Evolutionary conservation across 2,888 invertebrate genomes (phyloP), one percentile per base, ranked within the genome.

Genomic region (Dromius quadrimaculatus): DNA sequence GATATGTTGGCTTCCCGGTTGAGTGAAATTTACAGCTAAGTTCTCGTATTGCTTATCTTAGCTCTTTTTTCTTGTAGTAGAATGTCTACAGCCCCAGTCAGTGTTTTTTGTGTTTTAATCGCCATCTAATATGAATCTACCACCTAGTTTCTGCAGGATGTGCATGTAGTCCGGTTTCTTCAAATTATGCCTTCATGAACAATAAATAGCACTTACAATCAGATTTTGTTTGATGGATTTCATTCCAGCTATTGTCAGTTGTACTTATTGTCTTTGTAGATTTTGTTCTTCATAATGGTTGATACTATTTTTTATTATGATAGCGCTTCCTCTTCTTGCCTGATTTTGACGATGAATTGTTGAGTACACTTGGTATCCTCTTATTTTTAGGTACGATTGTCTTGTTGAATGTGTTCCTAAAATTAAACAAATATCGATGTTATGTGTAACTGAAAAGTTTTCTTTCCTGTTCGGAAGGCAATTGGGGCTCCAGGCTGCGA

Each of bases 401-500:
- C 2, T 45, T 9, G 45, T 45, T 4, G 20, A 19, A 8, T 45
- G 45, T 19, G 36, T 36, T 36, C 9, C 36, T 5, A 11, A 36
- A 36, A 36, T 36, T 11, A 36, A 17, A 45, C 4, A 2, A 2
- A 45, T 13, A 45, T 45, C 45, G 3, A 45, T 45, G 2, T 45
- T 4, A 23, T 54, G 8, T 13, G 13, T 20, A 1, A 11, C n/a
- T 5, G 11, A 13, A 5, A 45, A 19, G 22, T 54, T 28, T 19
- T 54, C 6, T 9, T 8, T 1, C 15, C 15, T 23, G n/a, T 54
- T 11, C 23, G 19, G 28, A 4, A 23, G 22, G 11, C 23, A 22
- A 22, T 54, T 54, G 28, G 54, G 23, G 11, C 8, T 54, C 54
- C 54, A 22, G n/a, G n/a, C 15, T 1, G 28, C 32, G 22, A 54